phyloP scores from a whole-genome alignment of 2,888 invertebrate species.

The Slavum lentiscoides region DNA sequence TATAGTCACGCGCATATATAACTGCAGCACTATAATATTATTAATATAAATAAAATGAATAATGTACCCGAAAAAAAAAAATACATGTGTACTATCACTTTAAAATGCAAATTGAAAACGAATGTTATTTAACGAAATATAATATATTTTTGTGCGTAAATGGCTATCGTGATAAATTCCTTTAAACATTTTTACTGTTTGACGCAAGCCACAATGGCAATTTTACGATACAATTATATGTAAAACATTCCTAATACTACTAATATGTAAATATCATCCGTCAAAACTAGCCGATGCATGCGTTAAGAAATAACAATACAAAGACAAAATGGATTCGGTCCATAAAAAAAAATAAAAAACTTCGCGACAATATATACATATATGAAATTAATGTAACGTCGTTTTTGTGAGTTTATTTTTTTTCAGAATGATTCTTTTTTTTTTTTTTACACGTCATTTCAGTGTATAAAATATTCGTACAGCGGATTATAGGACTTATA shows the following conservation, averaged over 20 bases:
- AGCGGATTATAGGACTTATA: no score
- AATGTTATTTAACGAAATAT: neutral
- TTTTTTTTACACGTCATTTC: no score
- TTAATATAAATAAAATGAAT: no score
- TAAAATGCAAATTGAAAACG: neutral
- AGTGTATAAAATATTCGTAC: no score
- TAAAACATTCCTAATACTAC: no score
- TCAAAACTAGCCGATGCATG: neutral
- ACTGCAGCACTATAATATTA: no score
- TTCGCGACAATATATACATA: no score
- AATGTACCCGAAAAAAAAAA: neutral
- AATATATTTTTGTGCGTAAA: neutral
- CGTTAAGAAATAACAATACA: neutral
- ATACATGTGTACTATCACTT: neutral
- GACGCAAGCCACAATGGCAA: constrained; percentile 3
- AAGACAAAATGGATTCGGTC: neutral
- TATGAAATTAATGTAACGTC: no score
- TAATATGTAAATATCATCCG: no score
- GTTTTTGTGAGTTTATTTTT: no score
- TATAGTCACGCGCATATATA: no score
- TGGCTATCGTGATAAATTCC: constrained; percentile 1
- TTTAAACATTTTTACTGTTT: constrained; percentile 10
- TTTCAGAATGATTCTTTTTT: no score
- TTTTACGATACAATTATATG: neutral
- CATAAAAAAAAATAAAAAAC: neutral